Percentiles rank a stretch among this genome's conserved stretches.
Conservation (phyloP, 2,113 vertebrate species). For the Thamnophis sirtalis region DNA sequence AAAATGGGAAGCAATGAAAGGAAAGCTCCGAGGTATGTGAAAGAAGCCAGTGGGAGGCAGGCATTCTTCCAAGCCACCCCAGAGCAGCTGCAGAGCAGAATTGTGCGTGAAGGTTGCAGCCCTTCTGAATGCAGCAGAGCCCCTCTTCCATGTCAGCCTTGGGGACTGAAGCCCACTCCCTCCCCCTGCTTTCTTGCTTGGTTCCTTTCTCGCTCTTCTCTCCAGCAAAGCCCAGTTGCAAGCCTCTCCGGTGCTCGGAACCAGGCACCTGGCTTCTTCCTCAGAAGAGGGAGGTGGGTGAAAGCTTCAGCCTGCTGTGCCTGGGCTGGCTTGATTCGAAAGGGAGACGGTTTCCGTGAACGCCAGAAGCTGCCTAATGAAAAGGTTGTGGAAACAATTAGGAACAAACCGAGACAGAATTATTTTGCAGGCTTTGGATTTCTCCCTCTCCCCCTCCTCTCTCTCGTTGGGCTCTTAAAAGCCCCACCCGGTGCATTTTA, state of each 20-base stretch:
- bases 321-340: conserved; percentile 47
- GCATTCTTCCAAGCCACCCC: conserved; percentile 63
- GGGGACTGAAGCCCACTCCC: conserved; percentile 55
- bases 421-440: conserved; percentile 55
- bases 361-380: conserved; percentile 68
- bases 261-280: conserved; percentile 48
- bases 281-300: conserved; percentile 48
- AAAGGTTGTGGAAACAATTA: conserved; percentile 72
- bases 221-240: conserved; percentile 45
- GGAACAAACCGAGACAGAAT: conserved; percentile 57
- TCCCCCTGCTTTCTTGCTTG: conserved; percentile 66
- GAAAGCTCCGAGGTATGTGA: conserved; percentile 50
- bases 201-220: conserved; percentile 58
- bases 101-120: conserved; percentile 66
- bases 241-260: conserved; percentile 55
- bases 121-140: conserved; percentile 57
- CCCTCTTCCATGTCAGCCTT: conserved; percentile 62
- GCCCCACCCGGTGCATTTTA: conserved; percentile 33
- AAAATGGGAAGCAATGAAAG: conserved; percentile 56
- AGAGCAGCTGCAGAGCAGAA: conserved; percentile 61
- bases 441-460: conserved; percentile 13
- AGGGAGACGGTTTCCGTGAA: conserved; percentile 57
- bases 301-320: conserved; percentile 51
- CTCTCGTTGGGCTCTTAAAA: background rate
- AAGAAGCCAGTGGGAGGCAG: conserved; percentile 63